phyloP scores from a whole-genome alignment of 2,888 invertebrate genomes.

The Tineola bisselliella region DNA sequence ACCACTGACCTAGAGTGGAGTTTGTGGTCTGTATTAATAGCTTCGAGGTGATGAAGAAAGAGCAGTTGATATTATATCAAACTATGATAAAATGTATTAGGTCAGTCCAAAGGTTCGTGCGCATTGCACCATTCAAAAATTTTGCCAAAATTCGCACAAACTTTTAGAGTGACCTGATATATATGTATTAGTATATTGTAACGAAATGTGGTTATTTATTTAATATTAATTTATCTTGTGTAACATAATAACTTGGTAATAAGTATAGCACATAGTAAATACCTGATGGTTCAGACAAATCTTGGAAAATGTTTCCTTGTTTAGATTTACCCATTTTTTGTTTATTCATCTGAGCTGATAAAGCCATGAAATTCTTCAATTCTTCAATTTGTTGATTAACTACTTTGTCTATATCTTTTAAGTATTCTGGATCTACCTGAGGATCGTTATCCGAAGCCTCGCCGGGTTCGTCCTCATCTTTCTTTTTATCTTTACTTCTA shows the following conservation, averaged over 20 bases:
- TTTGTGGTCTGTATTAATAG: too few species aligned
- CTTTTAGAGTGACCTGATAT: too few species aligned
- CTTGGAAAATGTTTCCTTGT: background rate
- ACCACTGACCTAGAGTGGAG: too few species aligned
- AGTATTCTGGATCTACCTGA: slow-evolving; percentile 28
- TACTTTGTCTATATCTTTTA: slow-evolving; percentile 33
- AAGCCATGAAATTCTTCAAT: slow-evolving; percentile 17
- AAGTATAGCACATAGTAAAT: background rate
- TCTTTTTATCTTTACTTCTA: slow-evolving; percentile 31
- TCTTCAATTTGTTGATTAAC: slow-evolving; percentile 31
- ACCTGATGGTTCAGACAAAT: background rate
- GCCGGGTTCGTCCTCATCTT: slow-evolving; percentile 32
- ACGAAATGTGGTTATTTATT: too few species aligned
- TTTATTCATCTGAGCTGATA: background rate
- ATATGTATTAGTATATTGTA: too few species aligned
- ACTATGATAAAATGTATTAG: too few species aligned
- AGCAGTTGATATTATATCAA: too few species aligned
- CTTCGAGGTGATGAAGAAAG: too few species aligned
- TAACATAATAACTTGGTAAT: background rate
- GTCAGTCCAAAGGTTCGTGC: too few species aligned
- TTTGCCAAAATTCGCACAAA: too few species aligned
- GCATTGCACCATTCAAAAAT: too few species aligned
- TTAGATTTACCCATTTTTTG: background rate
- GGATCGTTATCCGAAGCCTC: slow-evolving; percentile 23
- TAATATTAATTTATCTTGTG: too few species aligned